These are phyloP conservation scores for Salarias fasciatus DNA, from an alignment of 2,797 vertebrate species.

Conservation along the genomic window DNA sequence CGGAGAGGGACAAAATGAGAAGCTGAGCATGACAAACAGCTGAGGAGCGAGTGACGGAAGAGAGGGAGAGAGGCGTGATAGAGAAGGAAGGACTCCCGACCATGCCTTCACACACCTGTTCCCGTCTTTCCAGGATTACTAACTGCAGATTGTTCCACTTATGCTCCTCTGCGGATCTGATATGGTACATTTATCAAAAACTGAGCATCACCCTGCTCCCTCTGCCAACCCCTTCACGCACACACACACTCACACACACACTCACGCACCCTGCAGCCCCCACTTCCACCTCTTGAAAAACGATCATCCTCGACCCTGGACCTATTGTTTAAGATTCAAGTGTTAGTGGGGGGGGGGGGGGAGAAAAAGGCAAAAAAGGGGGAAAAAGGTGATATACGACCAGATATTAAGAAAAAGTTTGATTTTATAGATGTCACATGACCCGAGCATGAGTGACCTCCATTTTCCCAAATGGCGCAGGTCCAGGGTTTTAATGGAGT, in stretches of 20 bases:
- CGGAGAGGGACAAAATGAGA: slow-evolving; percentile 61
- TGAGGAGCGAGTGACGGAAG: slow-evolving; percentile 53
- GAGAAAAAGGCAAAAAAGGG: slow-evolving; percentile 11
- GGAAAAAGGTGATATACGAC: slow-evolving; percentile 69
- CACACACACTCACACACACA: background rate
- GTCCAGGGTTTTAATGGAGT: slow-evolving; percentile 88
- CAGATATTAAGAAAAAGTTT: slow-evolving; percentile 86
- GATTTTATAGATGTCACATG: slow-evolving; percentile 86
- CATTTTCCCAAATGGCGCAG: slow-evolving; percentile 86
- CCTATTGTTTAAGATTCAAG: slow-evolving; percentile 78
- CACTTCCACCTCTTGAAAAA: slow-evolving; percentile 59
- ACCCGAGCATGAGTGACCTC: slow-evolving; percentile 85
- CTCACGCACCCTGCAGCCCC: background rate
- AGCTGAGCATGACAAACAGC: slow-evolving; percentile 59
- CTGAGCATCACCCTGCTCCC: slow-evolving; percentile 44
- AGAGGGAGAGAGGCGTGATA: slow-evolving; percentile 45
- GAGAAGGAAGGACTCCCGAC: slow-evolving; percentile 36
- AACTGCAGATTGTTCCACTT: slow-evolving; percentile 58
- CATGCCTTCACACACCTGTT: slow-evolving; percentile 65
- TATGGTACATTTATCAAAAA: slow-evolving; percentile 73
- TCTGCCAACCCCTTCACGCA: slow-evolving; percentile 10
- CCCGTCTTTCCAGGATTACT: slow-evolving; percentile 63
- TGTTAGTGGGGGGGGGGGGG: slow-evolving; percentile 39
- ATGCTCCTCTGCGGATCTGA: slow-evolving; percentile 66
- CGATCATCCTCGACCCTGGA: slow-evolving; percentile 60